Evolutionary conservation across 2,113 vertebrate genomes (phyloP), one percentile per base, ranked within the genome.

Genomic region (Calidris pygmaea): DNA sequence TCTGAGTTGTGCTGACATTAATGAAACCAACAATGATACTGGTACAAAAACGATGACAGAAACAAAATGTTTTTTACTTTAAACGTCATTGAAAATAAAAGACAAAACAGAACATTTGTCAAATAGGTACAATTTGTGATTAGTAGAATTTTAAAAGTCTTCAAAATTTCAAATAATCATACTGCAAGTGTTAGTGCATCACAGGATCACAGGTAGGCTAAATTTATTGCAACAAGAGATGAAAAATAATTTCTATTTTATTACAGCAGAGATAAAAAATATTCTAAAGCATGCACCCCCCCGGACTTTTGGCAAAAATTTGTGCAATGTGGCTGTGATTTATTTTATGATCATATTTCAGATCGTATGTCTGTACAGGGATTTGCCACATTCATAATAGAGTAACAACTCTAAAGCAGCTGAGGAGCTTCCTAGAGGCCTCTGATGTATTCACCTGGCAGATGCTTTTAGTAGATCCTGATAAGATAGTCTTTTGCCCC

Each of bases 1-100:
- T 92, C 35, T 90, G 75, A 93, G 67, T 90, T 96, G 48, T 96
- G 96, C 94, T 96, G 95, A 93, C 89, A 62, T 93, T 79, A 95
- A 92, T 82, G 53, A 96, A 96, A 85, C 26, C 66, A 95, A 60
- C 70, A 87, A 45, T 39, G 23, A 79, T 71, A 55, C 30, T 75
- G 63, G 41, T 91, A 53, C 75, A 89, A 79, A 92, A 95, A 79
- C 62, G 93, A 65, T 68, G 45, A 70, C 32, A 88, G 56, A 80
- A 80, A 85, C 30, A 75, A 43, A 68, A 76, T 32, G 20, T 19
- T 65, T 85, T 90, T 82, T 89, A 85, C 94, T 89, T 83, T 85
- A 87, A 73, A 55, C 35, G 76, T 70, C 43, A 56, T 48, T 89
- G 60, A 89, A 88, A 97, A 79, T 34, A 77, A 87, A 90, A 87